Evolutionary conservation across 2,888 invertebrate genomes (phyloP).

Genomic region (Tipula confusa): DNA sequence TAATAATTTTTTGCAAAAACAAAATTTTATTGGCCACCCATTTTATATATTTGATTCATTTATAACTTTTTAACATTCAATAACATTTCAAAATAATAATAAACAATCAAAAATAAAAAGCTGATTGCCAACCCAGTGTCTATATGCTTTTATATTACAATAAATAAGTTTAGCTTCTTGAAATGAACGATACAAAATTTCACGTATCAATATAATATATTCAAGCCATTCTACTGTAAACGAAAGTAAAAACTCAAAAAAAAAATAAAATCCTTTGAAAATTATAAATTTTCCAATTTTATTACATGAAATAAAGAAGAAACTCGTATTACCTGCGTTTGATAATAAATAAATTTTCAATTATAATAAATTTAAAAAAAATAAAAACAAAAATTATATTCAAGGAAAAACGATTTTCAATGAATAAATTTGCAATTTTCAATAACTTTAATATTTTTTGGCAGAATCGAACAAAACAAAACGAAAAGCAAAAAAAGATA

Average conservation of each 20-base stretch:
- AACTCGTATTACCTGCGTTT: not conserved
- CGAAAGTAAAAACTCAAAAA: not conserved
- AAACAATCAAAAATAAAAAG: not conserved
- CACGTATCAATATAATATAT: not conserved
- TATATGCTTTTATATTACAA: not conserved
- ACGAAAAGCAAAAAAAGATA: no score
- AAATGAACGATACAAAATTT: not conserved
- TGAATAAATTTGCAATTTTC: constrained; percentile 20
- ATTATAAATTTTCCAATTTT: not conserved
- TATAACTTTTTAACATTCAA: no score
- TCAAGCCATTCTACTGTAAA: not conserved
- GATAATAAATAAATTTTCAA: constrained; percentile 25
- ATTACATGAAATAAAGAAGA: not conserved
- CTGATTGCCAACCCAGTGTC: not conserved
- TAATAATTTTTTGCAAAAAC: no score
- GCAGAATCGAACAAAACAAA: not conserved
- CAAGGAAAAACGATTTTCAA: not conserved
- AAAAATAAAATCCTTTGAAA: not conserved
- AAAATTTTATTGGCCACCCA: no score
- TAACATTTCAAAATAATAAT: no score
- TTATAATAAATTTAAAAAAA: constrained; percentile 3
- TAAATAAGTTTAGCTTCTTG: not conserved
- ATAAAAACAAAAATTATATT: not conserved
- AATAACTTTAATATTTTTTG: not conserved
- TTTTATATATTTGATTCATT: no score